Conservation (phyloP, 2,113 vertebrate genomes). For the Scomber colias region DNA sequence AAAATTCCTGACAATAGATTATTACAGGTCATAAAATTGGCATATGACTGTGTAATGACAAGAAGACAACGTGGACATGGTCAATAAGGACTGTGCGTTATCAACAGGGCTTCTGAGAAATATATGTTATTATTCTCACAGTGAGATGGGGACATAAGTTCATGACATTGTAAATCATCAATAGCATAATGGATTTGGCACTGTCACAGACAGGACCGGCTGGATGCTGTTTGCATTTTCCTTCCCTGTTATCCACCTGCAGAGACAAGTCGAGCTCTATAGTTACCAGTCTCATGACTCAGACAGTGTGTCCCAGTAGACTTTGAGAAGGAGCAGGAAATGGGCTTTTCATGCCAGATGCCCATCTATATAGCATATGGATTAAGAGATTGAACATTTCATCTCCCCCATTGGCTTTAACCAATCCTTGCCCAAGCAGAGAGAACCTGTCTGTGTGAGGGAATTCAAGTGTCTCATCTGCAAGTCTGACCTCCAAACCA, state of each 20-base stretch:
- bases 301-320: slow-evolving; percentile 37
- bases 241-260: slow-evolving; percentile 41
- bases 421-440: slow-evolving; percentile 60
- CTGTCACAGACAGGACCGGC: slow-evolving; percentile 7
- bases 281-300: slow-evolving; percentile 31
- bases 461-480: slow-evolving; percentile 57
- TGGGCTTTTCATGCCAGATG: slow-evolving; percentile 63
- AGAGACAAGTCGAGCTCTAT: slow-evolving; percentile 45
- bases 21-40: slow-evolving; percentile 61
- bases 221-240: slow-evolving; percentile 36
- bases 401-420: slow-evolving; percentile 41
- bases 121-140: slow-evolving; percentile 6
- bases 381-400: slow-evolving; percentile 58
- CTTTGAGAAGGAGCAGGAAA: slow-evolving; percentile 50
- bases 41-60: slow-evolving; percentile 51
- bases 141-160: slow-evolving; percentile 27
- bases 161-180: slow-evolving; percentile 50
- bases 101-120: slow-evolving; percentile 34
- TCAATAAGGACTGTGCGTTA: slow-evolving; percentile 44
- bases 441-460: slow-evolving; percentile 40
- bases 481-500: slow-evolving; percentile 66
- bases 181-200: slow-evolving; percentile 48
- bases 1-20: slow-evolving; percentile 52
- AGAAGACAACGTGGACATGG: slow-evolving; percentile 34
- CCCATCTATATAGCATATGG: slow-evolving; percentile 56